These are phyloP conservation scores for Lypha dubia DNA, from an alignment of 2,888 invertebrate genomes.

Conservation along the genomic window DNA sequence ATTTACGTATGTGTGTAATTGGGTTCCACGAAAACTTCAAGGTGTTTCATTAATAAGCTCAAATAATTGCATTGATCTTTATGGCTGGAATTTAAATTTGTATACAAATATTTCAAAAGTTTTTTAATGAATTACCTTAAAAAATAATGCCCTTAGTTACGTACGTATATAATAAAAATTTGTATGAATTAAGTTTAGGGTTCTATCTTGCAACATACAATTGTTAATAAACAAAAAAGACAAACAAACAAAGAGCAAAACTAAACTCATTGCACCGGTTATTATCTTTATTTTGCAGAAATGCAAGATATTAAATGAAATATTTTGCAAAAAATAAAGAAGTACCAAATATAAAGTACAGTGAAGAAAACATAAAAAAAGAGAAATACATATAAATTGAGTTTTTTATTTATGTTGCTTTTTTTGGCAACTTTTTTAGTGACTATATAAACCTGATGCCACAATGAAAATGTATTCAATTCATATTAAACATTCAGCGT, in stretches of 20 bases:
- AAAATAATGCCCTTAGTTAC: too few relatives aligned
- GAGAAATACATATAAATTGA: slow-evolving; percentile 11
- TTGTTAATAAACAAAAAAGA: not conserved
- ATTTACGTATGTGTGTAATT: too few relatives aligned
- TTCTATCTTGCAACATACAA: not conserved
- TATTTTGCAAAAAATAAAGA: slow-evolving; percentile 3
- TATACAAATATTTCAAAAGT: not conserved
- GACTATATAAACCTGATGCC: slow-evolving; percentile 48
- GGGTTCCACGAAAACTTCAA: not conserved
- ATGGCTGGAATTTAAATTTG: not conserved
- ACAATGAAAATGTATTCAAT: slow-evolving; percentile 45
- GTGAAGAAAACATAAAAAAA: not conserved
- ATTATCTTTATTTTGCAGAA: slow-evolving; percentile 40
- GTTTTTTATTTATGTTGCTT: slow-evolving; percentile 18
- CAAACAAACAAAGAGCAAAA: not conserved
- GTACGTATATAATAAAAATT: too few relatives aligned
- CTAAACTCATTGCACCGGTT: slow-evolving; percentile 27
- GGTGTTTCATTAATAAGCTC: not conserved
- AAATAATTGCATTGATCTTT: too few relatives aligned
- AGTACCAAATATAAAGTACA: not conserved
- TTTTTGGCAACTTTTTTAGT: slow-evolving; percentile 49
- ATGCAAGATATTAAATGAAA: slow-evolving; percentile 46
- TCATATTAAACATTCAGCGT: slow-evolving; percentile 41
- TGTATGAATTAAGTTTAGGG: too few relatives aligned
- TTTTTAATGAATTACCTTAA: too few relatives aligned